Conservation (phyloP, 2,797 vertebrate genomes). For the Champsocephalus esox region DNA sequence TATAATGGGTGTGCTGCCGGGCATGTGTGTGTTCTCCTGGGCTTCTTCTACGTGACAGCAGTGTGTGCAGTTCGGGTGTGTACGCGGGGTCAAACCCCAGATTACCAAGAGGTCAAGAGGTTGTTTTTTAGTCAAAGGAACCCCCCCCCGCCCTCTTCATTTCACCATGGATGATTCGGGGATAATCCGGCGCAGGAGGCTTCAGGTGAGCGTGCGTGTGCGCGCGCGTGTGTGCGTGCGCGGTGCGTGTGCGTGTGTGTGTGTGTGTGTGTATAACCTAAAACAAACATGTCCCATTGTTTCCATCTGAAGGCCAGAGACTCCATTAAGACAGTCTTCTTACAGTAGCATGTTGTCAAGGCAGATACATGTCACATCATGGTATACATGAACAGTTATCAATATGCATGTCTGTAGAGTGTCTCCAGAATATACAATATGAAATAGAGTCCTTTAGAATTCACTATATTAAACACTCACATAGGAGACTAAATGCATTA, state of each 20-base stretch:
- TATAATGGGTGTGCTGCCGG: constrained; percentile 31
- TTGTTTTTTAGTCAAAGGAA: constrained; percentile 30
- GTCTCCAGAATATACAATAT: too few species aligned
- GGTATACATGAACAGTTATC: too few species aligned
- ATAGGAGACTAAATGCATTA: too few species aligned
- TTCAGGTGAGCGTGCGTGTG: constrained; percentile 86
- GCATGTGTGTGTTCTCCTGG: constrained; percentile 14
- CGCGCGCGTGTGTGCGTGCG: not conserved
- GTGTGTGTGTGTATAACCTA: not conserved
- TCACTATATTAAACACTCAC: too few species aligned
- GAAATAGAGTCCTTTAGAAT: too few species aligned
- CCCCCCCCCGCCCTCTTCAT: not conserved
- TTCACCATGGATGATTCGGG: constrained; percentile 90
- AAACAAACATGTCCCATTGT: not conserved
- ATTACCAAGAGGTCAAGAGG: constrained; percentile 19
- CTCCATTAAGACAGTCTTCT: too few species aligned
- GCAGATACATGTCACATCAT: too few species aligned
- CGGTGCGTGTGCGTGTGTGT: too few species aligned
- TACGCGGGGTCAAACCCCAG: constrained; percentile 32
- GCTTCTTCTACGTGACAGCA: constrained; percentile 58
- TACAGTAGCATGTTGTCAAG: too few species aligned
- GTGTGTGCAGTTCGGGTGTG: constrained; percentile 32
- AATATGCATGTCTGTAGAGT: too few species aligned
- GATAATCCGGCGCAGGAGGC: constrained; percentile 89
- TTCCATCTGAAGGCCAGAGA: not conserved